These are phyloP conservation scores for Clepsis dumicolana DNA, from an alignment of 2,888 invertebrate genomes.

Conservation along the genomic window DNA sequence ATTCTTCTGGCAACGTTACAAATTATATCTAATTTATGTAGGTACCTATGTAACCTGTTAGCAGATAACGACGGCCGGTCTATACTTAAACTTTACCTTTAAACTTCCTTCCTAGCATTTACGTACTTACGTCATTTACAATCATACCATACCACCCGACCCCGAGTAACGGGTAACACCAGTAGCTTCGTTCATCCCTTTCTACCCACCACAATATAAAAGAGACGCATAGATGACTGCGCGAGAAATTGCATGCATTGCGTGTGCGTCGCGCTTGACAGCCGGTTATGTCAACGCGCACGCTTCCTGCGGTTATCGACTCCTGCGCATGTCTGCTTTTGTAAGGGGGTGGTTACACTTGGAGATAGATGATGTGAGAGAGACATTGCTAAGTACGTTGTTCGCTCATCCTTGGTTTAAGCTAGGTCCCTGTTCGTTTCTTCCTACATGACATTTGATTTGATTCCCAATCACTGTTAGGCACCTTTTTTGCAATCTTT, in stretches of 20 bases:
- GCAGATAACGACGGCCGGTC: neutral
- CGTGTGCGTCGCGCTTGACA: constrained; percentile 22
- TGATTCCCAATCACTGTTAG: too few species aligned
- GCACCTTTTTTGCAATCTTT: too few species aligned
- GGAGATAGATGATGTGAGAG: neutral
- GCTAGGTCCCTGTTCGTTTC: neutral
- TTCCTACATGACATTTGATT: too few species aligned
- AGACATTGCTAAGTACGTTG: neutral
- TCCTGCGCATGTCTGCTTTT: constrained; percentile 29
- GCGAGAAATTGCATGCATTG: neutral
- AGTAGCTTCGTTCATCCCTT: neutral
- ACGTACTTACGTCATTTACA: constrained; percentile 16
- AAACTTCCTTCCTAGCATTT: constrained; percentile 22
- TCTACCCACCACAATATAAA: neutral
- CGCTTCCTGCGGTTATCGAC: constrained; percentile 42
- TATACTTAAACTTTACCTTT: neutral
- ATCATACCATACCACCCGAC: constrained; percentile 17
- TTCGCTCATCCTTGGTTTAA: neutral
- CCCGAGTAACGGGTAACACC: neutral
- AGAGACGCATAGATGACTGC: neutral
- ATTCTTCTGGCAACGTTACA: too few species aligned
- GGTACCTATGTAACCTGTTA: too few species aligned
- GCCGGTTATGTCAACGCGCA: constrained; percentile 43
- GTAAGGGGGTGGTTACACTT: neutral
- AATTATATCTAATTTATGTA: too few species aligned